These are phyloP conservation scores for Dynastes tityus DNA, from an alignment of 2,888 invertebrate species.

Conservation along the genomic window DNA sequence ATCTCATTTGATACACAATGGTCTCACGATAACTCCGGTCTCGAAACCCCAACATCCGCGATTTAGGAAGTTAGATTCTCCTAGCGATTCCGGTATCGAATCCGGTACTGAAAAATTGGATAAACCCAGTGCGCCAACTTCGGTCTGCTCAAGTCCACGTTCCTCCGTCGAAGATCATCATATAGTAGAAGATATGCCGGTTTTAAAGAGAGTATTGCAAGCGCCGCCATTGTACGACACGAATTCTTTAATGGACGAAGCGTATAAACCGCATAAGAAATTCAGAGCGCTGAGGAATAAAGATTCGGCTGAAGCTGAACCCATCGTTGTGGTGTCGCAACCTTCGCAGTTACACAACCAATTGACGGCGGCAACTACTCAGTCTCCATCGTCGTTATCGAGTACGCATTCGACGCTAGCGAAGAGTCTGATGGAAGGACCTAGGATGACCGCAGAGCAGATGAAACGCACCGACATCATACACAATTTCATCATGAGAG, in stretches of 20 bases:
- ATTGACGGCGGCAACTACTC: conserved; percentile 62
- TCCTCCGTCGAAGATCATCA: conserved; percentile 88
- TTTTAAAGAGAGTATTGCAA: conserved; percentile 91
- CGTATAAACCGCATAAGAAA: conserved; percentile 96
- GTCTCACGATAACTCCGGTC: conserved; percentile 83
- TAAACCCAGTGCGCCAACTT: conserved; percentile 78
- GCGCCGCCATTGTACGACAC: conserved; percentile 94
- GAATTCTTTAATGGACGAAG: conserved; percentile 93
- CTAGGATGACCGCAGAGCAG: conserved; percentile 94
- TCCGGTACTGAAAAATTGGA: conserved; percentile 92
- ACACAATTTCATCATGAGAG: conserved; percentile 92
- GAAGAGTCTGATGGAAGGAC: conserved; percentile 93
- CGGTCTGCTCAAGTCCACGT: conserved; percentile 89
- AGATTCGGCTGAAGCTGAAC: conserved; percentile 86
- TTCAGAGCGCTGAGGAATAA: conserved; percentile 88
- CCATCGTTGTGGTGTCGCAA: conserved; percentile 71
- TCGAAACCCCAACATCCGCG: conserved; percentile 70
- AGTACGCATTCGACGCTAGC: conserved; percentile 93
- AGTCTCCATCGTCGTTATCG: conserved; percentile 79
- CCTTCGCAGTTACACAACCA: conserved; percentile 63
- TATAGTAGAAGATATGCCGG: conserved; percentile 92
- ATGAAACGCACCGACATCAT: conserved; percentile 93
- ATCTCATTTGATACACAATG: conserved; percentile 81
- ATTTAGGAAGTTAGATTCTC: conserved; percentile 90
- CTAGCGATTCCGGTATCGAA: conserved; percentile 95